A percentile compares a stretch with the other conserved stretches of the same genome.
Evolutionary conservation across 37 sponge, comb jelly and placozoan genomes (phyloP).

Genomic region (Tethya wilhelma): DNA sequence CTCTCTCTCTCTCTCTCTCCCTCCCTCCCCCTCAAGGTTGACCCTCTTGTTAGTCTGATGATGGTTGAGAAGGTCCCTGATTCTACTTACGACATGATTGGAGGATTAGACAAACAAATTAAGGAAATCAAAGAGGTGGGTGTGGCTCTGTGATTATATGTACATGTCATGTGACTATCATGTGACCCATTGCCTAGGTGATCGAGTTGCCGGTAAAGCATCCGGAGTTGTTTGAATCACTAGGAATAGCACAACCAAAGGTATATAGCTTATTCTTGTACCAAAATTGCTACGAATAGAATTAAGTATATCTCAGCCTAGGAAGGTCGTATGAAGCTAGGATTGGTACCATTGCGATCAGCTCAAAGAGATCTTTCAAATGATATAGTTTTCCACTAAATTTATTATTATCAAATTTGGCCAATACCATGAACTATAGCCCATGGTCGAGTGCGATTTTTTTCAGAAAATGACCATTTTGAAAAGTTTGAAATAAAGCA

Average conservation of each 20-base stretch:
- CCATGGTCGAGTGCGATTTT: too few relatives aligned
- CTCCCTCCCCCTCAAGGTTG: slow-evolving; percentile 66
- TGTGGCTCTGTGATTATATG: neutral
- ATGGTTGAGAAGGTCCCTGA: slow-evolving; percentile 99
- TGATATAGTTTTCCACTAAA: too few relatives aligned
- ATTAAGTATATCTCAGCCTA: too few relatives aligned
- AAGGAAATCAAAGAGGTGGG: slow-evolving; percentile 96
- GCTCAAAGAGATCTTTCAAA: too few relatives aligned
- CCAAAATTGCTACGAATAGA: neutral
- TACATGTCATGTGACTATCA: slow-evolving; percentile 6
- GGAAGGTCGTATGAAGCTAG: too few relatives aligned
- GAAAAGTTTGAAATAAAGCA: too few relatives aligned
- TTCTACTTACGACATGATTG: slow-evolving; percentile 99
- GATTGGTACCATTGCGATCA: too few relatives aligned
- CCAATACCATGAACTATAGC: too few relatives aligned
- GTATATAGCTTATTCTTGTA: slow-evolving; percentile 19
- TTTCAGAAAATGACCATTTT: too few relatives aligned
- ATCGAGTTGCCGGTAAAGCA: slow-evolving; percentile 99
- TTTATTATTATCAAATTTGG: too few relatives aligned
- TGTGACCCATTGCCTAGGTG: slow-evolving; percentile 42
- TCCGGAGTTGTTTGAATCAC: slow-evolving; percentile 97
- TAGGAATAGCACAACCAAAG: slow-evolving; percentile 98
- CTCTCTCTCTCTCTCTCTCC: neutral
- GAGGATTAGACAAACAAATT: slow-evolving; percentile 98
- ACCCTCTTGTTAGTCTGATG: slow-evolving; percentile 99